phyloP scores from a whole-genome alignment of 1,140 invertebrate species.

The Bombyx mandarina region DNA sequence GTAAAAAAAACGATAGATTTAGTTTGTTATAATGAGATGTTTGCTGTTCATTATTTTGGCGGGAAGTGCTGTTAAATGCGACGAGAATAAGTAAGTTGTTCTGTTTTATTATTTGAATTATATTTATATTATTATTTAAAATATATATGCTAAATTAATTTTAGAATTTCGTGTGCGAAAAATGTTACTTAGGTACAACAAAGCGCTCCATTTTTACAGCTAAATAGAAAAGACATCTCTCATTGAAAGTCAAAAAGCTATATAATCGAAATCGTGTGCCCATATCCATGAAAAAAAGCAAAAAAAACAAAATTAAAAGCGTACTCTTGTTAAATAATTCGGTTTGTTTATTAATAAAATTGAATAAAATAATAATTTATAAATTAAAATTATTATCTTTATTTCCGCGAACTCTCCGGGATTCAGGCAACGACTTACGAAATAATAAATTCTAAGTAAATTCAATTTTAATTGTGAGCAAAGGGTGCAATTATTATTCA shows the following conservation, averaged over 20 bases:
- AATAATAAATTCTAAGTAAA: too few species aligned
- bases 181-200: too few species aligned
- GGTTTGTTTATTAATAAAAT: not conserved
- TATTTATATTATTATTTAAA: not conserved
- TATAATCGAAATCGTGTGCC: not conserved
- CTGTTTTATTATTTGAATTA: not conserved
- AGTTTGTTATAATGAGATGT: conserved; percentile 25
- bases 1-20: too few species aligned
- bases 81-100: conserved; percentile 34
- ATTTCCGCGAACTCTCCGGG: too few species aligned
- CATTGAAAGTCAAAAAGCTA: not conserved
- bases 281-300: not conserved
- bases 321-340: not conserved
- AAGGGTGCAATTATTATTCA: too few species aligned
- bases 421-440: too few species aligned
- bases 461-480: too few species aligned
- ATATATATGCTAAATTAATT: not conserved
- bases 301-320: not conserved
- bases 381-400: too few species aligned
- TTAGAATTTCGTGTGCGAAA: not conserved
- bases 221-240: not conserved
- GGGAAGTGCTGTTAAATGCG: conserved; percentile 38
- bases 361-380: too few species aligned
- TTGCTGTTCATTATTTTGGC: conserved; percentile 36
- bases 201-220: not conserved